These are phyloP conservation scores for Aphidius gifuensis DNA, from an alignment of 1,140 invertebrate species.

Conservation along the genomic window DNA sequence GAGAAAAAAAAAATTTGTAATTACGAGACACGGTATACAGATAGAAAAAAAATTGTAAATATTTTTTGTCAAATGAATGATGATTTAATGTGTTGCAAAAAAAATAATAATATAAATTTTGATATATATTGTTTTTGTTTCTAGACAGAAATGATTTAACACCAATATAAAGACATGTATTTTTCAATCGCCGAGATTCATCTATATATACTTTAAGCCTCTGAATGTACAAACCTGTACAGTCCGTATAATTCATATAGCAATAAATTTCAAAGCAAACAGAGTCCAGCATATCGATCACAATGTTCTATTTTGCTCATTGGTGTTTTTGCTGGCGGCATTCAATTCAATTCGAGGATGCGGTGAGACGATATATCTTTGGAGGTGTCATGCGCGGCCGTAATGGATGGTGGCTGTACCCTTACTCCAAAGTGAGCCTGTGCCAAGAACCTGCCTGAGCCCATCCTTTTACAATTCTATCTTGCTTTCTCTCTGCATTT, in stretches of 20 bases:
- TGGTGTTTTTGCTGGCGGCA: slow-evolving; percentile 53
- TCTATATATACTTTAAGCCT: slow-evolving; percentile 8
- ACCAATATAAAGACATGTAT: background rate
- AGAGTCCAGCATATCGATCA: slow-evolving; percentile 48
- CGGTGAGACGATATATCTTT: slow-evolving; percentile 53
- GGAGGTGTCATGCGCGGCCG: slow-evolving; percentile 51
- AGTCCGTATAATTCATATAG: slow-evolving; percentile 48
- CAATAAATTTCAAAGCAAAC: slow-evolving; percentile 45
- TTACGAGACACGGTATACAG: too few relatives aligned
- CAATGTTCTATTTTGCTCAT: slow-evolving; percentile 55
- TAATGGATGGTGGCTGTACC: slow-evolving; percentile 53
- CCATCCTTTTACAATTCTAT: slow-evolving; percentile 30
- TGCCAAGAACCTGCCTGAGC: slow-evolving; percentile 50
- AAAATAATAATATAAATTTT: too few relatives aligned
- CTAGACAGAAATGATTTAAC: slow-evolving; percentile 1
- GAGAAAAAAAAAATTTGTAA: background rate
- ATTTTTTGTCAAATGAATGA: too few relatives aligned
- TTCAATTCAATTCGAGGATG: slow-evolving; percentile 55
- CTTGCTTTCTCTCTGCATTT: slow-evolving; percentile 22
- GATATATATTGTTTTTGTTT: background rate
- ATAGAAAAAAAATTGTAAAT: too few relatives aligned
- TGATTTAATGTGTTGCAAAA: too few relatives aligned
- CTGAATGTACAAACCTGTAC: slow-evolving; percentile 1
- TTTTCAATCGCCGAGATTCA: slow-evolving; percentile 1
- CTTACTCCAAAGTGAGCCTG: slow-evolving; percentile 48